These are phyloP conservation scores for Caenorhabditis afra DNA, from an alignment of 2,888 invertebrate species.

Conservation along the genomic window DNA sequence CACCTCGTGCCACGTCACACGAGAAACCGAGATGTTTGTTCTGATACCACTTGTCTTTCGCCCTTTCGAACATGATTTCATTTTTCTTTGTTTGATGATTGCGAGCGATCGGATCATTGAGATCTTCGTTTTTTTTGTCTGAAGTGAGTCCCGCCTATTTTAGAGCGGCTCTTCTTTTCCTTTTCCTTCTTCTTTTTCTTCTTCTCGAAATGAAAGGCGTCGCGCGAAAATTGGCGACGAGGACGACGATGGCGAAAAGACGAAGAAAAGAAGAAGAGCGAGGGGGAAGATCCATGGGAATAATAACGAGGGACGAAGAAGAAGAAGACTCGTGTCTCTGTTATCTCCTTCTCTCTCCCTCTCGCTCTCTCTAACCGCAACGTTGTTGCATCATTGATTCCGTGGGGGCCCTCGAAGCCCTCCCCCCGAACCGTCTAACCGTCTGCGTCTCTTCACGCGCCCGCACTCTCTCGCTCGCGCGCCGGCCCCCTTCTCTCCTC, in stretches of 20 bases:
- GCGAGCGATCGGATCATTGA: neutral
- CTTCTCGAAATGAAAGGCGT: conserved; percentile 4
- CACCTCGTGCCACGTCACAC: neutral
- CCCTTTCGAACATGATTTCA: neutral
- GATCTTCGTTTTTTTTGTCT: neutral
- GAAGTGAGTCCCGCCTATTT: neutral
- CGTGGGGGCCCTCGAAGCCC: conserved; percentile 32
- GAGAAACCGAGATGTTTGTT: conserved; percentile 11
- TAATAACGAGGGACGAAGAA: conserved; percentile 18
- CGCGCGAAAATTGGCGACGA: conserved; percentile 8
- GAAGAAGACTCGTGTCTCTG: conserved; percentile 1
- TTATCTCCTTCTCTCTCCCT: conserved; percentile 15
- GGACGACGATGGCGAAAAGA: neutral
- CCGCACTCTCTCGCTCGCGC: neutral
- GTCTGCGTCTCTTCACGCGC: conserved; percentile 19
- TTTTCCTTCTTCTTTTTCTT: too few relatives aligned
- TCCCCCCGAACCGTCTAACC: conserved; percentile 31
- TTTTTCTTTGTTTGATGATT: neutral
- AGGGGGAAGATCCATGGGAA: conserved; percentile 22
- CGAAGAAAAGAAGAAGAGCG: neutral
- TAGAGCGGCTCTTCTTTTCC: neutral
- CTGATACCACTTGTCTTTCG: conserved; percentile 36
- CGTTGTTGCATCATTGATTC: conserved; percentile 55
- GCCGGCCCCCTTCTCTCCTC: neutral
- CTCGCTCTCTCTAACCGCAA: conserved; percentile 19